These are phyloP conservation scores for Cuniculus paca DNA, from an alignment of 2,797 vertebrate species.

Conservation along the genomic window DNA sequence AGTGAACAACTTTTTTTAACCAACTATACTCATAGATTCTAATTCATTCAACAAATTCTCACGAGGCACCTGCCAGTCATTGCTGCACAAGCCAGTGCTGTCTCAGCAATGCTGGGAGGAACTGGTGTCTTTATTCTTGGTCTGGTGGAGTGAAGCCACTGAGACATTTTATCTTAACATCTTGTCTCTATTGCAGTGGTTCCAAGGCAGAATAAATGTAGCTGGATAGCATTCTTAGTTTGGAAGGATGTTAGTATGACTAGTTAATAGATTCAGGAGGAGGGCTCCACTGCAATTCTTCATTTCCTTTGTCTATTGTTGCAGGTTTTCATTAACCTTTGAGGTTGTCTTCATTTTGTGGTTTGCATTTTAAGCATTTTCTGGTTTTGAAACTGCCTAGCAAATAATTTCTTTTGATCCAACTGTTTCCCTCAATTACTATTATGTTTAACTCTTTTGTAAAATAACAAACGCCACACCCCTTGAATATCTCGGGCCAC, in stretches of 20 bases:
- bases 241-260: conserved; percentile 60
- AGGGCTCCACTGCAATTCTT: conserved; percentile 60
- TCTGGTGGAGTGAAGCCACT: conserved; percentile 52
- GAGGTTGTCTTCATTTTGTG: conserved; percentile 82
- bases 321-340: conserved; percentile 84
- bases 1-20: conserved; percentile 1
- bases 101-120: not conserved
- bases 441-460: conserved; percentile 71
- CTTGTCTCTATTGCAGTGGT: conserved; percentile 65
- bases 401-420: conserved; percentile 80
- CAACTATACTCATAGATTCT: not conserved
- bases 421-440: conserved; percentile 77
- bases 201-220: conserved; percentile 45
- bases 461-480: conserved; percentile 62
- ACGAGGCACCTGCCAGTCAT: not conserved
- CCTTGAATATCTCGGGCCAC: conserved; percentile 38
- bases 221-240: conserved; percentile 1
- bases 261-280: conserved; percentile 71
- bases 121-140: conserved; percentile 49
- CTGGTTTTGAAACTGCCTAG: conserved; percentile 70
- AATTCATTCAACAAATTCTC: conserved; percentile 49
- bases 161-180: conserved; percentile 60
- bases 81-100: not conserved
- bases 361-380: conserved; percentile 82
- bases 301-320: conserved; percentile 80